phyloP scores from a whole-genome alignment of 1,140 invertebrate genomes.

The Drosophila melanogaster region DNA sequence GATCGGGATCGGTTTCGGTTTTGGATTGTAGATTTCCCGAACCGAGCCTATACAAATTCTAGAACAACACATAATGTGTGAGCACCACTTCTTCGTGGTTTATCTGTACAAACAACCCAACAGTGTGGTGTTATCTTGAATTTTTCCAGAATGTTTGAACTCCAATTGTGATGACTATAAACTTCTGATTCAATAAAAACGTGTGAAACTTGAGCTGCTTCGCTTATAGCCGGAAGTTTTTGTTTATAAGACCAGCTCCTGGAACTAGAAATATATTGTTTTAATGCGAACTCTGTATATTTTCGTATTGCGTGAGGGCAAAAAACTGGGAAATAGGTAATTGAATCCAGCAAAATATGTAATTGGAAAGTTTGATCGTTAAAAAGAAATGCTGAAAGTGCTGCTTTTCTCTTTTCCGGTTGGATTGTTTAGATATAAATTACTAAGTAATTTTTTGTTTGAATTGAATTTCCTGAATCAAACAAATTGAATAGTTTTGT shows the following conservation, averaged over 20 bases:
- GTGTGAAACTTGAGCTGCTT: background rate
- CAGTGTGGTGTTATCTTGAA: background rate
- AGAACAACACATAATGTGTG: background rate
- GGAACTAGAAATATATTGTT: background rate
- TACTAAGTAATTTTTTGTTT: background rate
- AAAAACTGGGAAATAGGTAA: constrained; percentile 11
- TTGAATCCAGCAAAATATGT: constrained; percentile 10
- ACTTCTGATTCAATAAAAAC: background rate
- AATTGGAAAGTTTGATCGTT: constrained; percentile 9
- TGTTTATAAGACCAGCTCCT: background rate
- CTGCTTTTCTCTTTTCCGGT: constrained; percentile 31
- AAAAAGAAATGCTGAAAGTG: constrained; percentile 26
- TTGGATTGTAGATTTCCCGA: background rate
- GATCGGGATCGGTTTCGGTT: background rate
- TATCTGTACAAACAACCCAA: constrained; percentile 1
- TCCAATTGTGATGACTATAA: background rate
- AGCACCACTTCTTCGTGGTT: constrained; percentile 1
- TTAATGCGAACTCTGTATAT: too few relatives aligned
- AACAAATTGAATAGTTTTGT: background rate
- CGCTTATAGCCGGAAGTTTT: background rate
- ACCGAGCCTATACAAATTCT: background rate
- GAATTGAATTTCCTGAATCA: background rate
- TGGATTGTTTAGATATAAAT: constrained; percentile 2
- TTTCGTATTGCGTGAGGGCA: background rate
- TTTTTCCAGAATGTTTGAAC: background rate